Percentiles rank a stretch among this genome's conserved stretches.
phyloP scores from a whole-genome alignment of 2,113 vertebrate species.

The Leptobrachium ailaonicum region DNA sequence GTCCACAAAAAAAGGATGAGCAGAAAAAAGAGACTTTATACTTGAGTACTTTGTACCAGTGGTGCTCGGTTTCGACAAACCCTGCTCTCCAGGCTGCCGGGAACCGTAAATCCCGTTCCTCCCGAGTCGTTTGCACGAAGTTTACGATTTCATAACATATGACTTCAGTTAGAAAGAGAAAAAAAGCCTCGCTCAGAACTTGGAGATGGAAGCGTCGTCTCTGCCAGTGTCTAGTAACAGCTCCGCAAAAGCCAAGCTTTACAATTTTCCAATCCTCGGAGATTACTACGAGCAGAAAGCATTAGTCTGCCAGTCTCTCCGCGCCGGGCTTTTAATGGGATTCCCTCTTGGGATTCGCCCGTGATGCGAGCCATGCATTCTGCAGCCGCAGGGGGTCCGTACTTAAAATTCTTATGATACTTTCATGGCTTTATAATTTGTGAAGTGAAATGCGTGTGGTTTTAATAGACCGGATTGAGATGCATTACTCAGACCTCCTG shows the following conservation, averaged over 20 bases:
- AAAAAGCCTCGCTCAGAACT: conserved; percentile 40
- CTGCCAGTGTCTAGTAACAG: conserved; percentile 53
- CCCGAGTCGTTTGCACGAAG: conserved; percentile 43
- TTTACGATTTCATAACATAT: conserved; percentile 54
- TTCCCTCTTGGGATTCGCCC: background rate
- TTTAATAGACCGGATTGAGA: too few species aligned
- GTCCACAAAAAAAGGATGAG: too few species aligned
- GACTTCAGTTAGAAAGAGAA: conserved; percentile 55
- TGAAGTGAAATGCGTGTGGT: too few species aligned
- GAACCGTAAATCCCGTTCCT: conserved; percentile 45
- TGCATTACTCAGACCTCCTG: too few species aligned
- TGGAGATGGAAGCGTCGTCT: conserved; percentile 26
- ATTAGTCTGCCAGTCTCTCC: background rate
- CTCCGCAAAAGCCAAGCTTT: conserved; percentile 49
- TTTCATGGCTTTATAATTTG: too few species aligned
- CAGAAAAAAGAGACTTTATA: background rate
- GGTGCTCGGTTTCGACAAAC: conserved; percentile 11
- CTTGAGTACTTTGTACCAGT: conserved; percentile 23
- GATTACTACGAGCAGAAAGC: conserved; percentile 43
- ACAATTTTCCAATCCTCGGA: conserved; percentile 29
- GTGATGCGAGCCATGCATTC: background rate
- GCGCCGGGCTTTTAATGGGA: background rate
- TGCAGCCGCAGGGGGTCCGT: background rate
- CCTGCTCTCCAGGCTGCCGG: conserved; percentile 40
- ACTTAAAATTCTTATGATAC: background rate